Base-by-base conservation (phyloP, 2,797 vertebrate genomes). In the Acipenser oxyrinchus region DNA sequence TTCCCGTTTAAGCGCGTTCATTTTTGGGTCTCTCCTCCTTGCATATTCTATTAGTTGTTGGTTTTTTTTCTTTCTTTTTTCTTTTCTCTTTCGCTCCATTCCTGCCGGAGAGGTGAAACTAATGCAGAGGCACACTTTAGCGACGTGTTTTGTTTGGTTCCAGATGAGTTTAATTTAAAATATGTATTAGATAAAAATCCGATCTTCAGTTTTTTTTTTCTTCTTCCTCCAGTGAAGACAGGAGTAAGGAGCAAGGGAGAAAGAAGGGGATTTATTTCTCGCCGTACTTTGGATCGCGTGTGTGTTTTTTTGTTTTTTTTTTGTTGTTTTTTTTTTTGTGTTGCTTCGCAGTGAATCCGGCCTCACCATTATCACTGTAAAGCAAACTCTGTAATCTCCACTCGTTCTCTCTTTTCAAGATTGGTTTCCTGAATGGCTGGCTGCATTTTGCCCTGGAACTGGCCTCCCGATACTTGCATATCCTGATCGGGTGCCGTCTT, bases 1-100 rank as follows among this genome's bases (percentile, higher is more conserved):
- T 92, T 93, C 92, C 88, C 91, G 92, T 95, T 94, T 91, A 94
- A 95, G 90, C 92, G 93, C 94, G 93, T 94, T 96, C 92, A 94
- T 87, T 92, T 90, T 93, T 91, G 85, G 89, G 90, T 79, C 89
- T 90, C 88, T 90, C 85, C 86, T 91, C 88, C 90, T 93, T 92
- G 90, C 91, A 94, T 94, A 93, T 94, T 94, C 92, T 93, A 93
- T 92, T 91, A 94, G 92, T 90, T 86, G 79, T 74, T 84, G 79
- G 82, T 83, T 85, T 77, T 60, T 65, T 67, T 63, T 90, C 84
- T 88, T 81, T 81, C 15, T 87, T 79, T 37, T 37, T 86, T 83
- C 86, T 81, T 86, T 81, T 84, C 83, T 89, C 84, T 83, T 80
- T 85, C 77, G 78, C 87, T 88, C 80, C 82, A 84, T 89, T 90